These are phyloP conservation scores for Aphodius granarius DNA, from an alignment of 2,888 invertebrate genomes.

Conservation along the genomic window DNA sequence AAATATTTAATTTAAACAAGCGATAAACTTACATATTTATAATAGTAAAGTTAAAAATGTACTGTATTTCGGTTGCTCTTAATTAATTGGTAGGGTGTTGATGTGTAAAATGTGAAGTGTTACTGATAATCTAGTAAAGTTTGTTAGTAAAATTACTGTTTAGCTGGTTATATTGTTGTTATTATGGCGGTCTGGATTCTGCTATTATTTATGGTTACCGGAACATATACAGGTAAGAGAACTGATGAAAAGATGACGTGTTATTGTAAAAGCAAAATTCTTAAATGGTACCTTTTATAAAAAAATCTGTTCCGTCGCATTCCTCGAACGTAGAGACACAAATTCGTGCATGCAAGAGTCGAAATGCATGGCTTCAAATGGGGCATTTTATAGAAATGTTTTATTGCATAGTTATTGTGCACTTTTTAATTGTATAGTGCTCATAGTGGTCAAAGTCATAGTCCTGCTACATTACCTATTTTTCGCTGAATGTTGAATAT, in stretches of 20 bases:
- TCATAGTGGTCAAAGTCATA: no score
- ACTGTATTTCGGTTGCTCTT: constrained; percentile 5
- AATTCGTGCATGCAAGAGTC: no score
- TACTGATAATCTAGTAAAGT: constrained; percentile 15
- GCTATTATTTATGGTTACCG: constrained; percentile 33
- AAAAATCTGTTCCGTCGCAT: no score
- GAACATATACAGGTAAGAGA: constrained; percentile 34
- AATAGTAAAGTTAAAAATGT: neutral
- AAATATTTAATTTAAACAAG: constrained; percentile 7
- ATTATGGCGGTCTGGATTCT: constrained; percentile 36
- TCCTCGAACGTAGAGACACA: no score
- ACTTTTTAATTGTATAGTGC: no score
- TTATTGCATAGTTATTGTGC: no score
- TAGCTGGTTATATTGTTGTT: constrained; percentile 23
- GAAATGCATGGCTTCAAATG: no score
- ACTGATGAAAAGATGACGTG: constrained; percentile 5
- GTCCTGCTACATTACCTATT: no score
- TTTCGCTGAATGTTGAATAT: no score
- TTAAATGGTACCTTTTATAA: no score
- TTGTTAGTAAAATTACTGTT: constrained; percentile 1
- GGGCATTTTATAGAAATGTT: no score
- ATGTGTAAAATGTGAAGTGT: constrained; percentile 34
- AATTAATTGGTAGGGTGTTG: neutral
- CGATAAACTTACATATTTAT: neutral
- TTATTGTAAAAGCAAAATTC: no score